Conservation (phyloP, 2,113 vertebrate genomes). For the Fulmarus glacialis region DNA sequence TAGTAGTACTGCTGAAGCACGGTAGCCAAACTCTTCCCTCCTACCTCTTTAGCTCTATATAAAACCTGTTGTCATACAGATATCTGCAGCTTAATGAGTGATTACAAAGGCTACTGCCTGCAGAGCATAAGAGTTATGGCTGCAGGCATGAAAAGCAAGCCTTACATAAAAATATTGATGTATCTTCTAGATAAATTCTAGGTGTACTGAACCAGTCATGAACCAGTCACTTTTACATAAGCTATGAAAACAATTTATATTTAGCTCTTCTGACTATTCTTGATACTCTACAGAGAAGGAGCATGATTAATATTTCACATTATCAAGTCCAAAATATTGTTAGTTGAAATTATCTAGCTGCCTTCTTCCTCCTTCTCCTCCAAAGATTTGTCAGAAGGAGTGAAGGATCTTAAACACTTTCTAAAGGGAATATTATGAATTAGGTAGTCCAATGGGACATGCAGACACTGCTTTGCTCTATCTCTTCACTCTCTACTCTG, state of each 20-base stretch:
- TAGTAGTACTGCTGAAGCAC: not conserved
- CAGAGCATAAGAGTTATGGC: not conserved
- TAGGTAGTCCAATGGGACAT: conserved; percentile 73
- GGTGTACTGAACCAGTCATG: not conserved
- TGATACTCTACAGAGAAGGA: not conserved
- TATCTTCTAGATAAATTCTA: not conserved
- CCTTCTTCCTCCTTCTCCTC: not conserved
- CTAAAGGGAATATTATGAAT: conserved; percentile 75
- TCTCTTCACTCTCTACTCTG: conserved; percentile 72
- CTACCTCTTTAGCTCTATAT: not conserved
- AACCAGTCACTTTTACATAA: not conserved
- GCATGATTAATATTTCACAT: not conserved
- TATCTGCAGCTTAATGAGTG: not conserved
- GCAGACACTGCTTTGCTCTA: conserved; percentile 76
- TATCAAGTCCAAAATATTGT: not conserved
- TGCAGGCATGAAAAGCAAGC: not conserved
- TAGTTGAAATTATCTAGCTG: not conserved
- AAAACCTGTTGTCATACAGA: not conserved
- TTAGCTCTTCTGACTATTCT: not conserved
- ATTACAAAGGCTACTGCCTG: not conserved
- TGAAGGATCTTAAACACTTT: conserved; percentile 22
- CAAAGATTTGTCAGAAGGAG: not conserved
- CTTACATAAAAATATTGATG: not conserved
- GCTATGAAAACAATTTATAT: not conserved
- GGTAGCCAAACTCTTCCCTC: not conserved